These are phyloP conservation scores for Rhabdornis inornatus DNA, from an alignment of 2,113 vertebrate species.

Conservation along the genomic window DNA sequence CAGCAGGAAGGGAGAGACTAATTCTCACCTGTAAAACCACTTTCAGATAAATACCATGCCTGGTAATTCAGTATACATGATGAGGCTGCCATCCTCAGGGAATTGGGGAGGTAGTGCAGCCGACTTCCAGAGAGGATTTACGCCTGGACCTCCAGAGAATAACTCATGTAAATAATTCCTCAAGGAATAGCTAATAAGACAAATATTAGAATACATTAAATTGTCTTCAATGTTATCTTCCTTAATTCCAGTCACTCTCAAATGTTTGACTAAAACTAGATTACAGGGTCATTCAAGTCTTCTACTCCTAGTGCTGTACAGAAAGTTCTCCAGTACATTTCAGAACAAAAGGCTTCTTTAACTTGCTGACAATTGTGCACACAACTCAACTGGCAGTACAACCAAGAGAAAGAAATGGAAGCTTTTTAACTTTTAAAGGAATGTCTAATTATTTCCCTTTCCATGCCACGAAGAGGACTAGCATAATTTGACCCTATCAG, in stretches of 20 bases:
- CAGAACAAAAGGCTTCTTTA: not conserved
- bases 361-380: not conserved
- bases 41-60: not conserved
- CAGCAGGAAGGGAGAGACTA: not conserved
- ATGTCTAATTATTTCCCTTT: not conserved
- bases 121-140: not conserved
- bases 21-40: not conserved
- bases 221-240: not conserved
- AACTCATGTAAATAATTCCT: not conserved
- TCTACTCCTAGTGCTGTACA: no score
- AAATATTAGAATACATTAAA: not conserved
- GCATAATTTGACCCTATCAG: not conserved
- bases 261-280: not conserved
- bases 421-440: not conserved
- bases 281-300: not conserved
- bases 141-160: not conserved
- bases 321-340: not conserved
- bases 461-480: not conserved
- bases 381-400: not conserved
- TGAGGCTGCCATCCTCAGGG: constrained; percentile 55
- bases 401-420: not conserved
- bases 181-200: not conserved
- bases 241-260: not conserved
- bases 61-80: not conserved
- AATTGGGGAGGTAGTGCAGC: not conserved